Evolutionary conservation across 2,797 vertebrate genomes (phyloP).

Genomic region (Diglossa cyanea): DNA sequence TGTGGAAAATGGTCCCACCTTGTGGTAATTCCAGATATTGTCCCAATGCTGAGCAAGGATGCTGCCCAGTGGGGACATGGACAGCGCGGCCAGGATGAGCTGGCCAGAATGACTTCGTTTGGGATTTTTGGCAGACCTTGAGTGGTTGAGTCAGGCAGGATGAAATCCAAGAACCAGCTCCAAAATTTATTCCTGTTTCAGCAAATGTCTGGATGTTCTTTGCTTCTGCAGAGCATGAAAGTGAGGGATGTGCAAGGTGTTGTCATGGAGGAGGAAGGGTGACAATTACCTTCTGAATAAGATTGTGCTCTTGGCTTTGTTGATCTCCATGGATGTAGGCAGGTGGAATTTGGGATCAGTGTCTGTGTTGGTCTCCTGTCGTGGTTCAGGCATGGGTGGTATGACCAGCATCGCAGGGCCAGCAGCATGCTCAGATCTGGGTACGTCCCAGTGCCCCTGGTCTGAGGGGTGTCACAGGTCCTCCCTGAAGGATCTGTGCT

Average conservation of each 20-base stretch:
- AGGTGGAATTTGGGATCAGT: not conserved
- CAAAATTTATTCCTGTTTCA: not conserved
- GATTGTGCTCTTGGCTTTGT: not conserved
- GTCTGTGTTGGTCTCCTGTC: not conserved
- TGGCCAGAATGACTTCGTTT: not conserved
- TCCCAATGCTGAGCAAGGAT: rapidly evolving
- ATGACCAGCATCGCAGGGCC: not conserved
- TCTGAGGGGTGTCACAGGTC: not conserved
- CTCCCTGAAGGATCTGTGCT: not conserved
- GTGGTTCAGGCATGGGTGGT: not conserved
- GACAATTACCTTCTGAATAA: not conserved
- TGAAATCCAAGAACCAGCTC: not conserved
- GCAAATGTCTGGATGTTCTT: not conserved
- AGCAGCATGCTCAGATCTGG: not conserved
- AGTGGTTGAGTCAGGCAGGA: rapidly evolving
- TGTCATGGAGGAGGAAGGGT: not conserved
- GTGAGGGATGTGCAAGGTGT: not conserved
- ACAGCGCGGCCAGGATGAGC: rapidly evolving
- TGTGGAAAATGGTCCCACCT: slow-evolving; percentile 38
- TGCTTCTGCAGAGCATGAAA: not conserved
- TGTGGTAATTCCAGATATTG: slow-evolving; percentile 2
- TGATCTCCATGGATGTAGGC: not conserved
- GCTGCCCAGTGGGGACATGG: rapidly evolving
- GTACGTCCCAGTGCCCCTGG: not conserved
- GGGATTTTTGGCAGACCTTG: not conserved